These are phyloP conservation scores for Cheilosia urbana DNA, from an alignment of 2,888 invertebrate species.

Conservation along the genomic window DNA sequence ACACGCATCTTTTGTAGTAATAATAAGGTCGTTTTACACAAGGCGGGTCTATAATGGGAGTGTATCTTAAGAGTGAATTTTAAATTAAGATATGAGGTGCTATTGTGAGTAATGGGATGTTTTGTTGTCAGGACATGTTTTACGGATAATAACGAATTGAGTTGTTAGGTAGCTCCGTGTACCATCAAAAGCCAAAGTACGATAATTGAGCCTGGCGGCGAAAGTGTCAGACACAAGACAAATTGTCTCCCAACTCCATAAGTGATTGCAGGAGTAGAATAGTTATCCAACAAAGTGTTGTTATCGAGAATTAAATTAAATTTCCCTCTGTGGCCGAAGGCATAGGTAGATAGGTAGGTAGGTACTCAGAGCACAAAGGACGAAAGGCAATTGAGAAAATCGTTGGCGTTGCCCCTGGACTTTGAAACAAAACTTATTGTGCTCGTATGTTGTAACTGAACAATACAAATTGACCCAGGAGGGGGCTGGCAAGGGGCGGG, in stretches of 20 bases:
- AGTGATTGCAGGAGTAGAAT: constrained; percentile 13
- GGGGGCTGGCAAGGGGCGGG: not conserved
- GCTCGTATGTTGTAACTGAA: constrained; percentile 1
- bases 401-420: constrained; percentile 15
- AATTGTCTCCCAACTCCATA: constrained; percentile 13
- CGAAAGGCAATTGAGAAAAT: not conserved
- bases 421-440: constrained; percentile 22
- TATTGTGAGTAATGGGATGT: not conserved
- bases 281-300: constrained; percentile 9
- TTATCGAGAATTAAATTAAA: constrained; percentile 19
- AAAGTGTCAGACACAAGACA: constrained; percentile 7
- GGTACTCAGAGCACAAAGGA: constrained; percentile 7
- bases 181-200: too few relatives aligned
- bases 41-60: not conserved
- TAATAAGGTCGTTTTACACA: not conserved
- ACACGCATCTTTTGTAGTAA: constrained; percentile 7
- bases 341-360: too few relatives aligned
- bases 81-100: constrained; percentile 22
- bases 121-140: not conserved
- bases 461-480: constrained; percentile 10
- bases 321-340: not conserved
- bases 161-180: too few relatives aligned
- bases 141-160: not conserved
- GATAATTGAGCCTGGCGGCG: not conserved
- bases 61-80: not conserved